Evolutionary conservation across 2,113 vertebrate species (phyloP).

Genomic region (Syngnathus scovelli): DNA sequence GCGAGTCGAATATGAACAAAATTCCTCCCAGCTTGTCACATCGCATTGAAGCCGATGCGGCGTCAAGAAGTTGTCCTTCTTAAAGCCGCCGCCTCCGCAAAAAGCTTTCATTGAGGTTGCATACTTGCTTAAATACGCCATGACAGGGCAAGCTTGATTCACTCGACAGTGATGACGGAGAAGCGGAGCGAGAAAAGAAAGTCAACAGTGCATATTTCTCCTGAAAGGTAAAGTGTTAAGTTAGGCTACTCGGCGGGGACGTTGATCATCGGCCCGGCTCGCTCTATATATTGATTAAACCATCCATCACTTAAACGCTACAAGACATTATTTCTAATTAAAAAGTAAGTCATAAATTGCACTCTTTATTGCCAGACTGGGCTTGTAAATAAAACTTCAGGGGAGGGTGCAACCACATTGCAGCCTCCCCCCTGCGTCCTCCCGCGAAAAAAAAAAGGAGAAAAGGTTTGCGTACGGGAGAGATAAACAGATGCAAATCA

Average conservation of each 20-base stretch:
- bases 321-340: slow-evolving; percentile 91
- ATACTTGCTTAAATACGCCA: not conserved
- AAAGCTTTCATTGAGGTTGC: slow-evolving; percentile 1
- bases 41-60: not conserved
- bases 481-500: slow-evolving; percentile 58
- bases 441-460: slow-evolving; percentile 28
- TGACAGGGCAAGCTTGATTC: slow-evolving; percentile 3
- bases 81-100: not conserved
- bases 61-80: not conserved
- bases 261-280: slow-evolving; percentile 59
- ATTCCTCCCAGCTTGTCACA: not conserved
- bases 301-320: slow-evolving; percentile 77
- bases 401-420: slow-evolving; percentile 65
- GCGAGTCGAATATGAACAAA: not conserved
- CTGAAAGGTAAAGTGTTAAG: slow-evolving; percentile 59
- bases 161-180: not conserved
- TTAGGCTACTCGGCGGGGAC: slow-evolving; percentile 55
- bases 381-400: slow-evolving; percentile 81
- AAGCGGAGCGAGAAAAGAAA: not conserved
- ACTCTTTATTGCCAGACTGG: slow-evolving; percentile 69
- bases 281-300: slow-evolving; percentile 75
- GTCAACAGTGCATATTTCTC: slow-evolving; percentile 2
- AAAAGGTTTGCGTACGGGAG: slow-evolving; percentile 40
- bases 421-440: slow-evolving; percentile 28
- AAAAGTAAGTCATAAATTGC: slow-evolving; percentile 83